phyloP scores from a whole-genome alignment of 2,113 vertebrate species.

The Limnothrissa miodon region DNA sequence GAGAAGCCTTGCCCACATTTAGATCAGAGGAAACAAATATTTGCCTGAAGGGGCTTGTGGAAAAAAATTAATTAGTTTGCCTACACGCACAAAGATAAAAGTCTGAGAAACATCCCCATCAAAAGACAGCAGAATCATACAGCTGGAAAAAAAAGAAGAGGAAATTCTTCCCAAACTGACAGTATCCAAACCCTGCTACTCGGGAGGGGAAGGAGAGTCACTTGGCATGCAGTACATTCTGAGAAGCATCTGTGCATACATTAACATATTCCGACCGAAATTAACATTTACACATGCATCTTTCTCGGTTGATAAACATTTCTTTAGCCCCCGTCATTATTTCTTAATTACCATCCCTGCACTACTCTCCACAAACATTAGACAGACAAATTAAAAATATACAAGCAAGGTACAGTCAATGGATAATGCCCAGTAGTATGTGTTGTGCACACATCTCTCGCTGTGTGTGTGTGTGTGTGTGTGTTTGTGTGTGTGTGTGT shows the following conservation, averaged over 20 bases:
- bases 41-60: slow-evolving; percentile 82
- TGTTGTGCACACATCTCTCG: background rate
- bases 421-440: slow-evolving; percentile 28
- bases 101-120: slow-evolving; percentile 89
- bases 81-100: slow-evolving; percentile 89
- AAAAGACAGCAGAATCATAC: slow-evolving; percentile 78
- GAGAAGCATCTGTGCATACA: slow-evolving; percentile 83
- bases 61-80: slow-evolving; percentile 93
- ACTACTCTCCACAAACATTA: slow-evolving; percentile 71
- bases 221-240: slow-evolving; percentile 77
- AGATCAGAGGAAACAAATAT: slow-evolving; percentile 97
- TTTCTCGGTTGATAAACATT: slow-evolving; percentile 83
- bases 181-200: slow-evolving; percentile 85
- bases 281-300: slow-evolving; percentile 85
- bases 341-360: slow-evolving; percentile 80
- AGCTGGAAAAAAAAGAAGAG: slow-evolving; percentile 82
- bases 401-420: slow-evolving; percentile 39
- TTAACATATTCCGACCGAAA: slow-evolving; percentile 85
- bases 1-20: slow-evolving; percentile 89
- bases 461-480: no score
- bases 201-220: slow-evolving; percentile 80
- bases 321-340: slow-evolving; percentile 84
- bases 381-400: slow-evolving; percentile 52
- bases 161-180: slow-evolving; percentile 94
- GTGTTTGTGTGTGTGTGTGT: no score